Evolutionary conservation across 2,113 vertebrate genomes (phyloP).

Genomic region (Anguilla rostrata): DNA sequence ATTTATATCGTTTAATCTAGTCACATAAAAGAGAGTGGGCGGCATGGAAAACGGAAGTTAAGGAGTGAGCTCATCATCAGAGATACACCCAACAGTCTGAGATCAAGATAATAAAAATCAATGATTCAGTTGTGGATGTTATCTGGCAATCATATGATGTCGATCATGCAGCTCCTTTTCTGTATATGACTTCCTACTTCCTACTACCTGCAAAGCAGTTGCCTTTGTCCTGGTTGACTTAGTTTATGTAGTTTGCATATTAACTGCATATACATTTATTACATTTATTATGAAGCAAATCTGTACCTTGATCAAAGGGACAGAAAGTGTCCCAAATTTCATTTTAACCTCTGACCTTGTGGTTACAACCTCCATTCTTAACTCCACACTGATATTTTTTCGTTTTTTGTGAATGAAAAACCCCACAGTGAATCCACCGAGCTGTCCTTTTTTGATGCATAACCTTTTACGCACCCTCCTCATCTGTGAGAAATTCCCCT

Average conservation of each 20-base stretch:
- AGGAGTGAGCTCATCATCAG: background rate
- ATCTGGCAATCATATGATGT: background rate
- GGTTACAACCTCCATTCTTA: slow-evolving; percentile 4
- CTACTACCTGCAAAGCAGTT: background rate
- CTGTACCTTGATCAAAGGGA: background rate
- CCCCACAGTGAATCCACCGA: background rate
- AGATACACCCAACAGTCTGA: background rate
- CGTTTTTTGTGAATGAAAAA: slow-evolving; percentile 29
- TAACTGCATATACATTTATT: background rate
- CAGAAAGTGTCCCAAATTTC: background rate
- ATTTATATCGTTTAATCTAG: too few species aligned
- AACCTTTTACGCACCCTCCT: background rate
- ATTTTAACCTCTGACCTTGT: background rate
- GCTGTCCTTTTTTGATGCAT: background rate
- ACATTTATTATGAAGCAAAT: background rate
- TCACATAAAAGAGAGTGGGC: background rate
- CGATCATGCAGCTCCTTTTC: too few species aligned
- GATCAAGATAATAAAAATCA: background rate
- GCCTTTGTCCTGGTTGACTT: background rate
- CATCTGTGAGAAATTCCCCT: slow-evolving; percentile 38
- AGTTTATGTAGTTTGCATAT: background rate
- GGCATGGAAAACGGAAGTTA: background rate
- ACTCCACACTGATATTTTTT: background rate
- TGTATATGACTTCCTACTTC: too few species aligned
- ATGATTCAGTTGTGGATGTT: background rate